phyloP scores from a whole-genome alignment of 2,888 invertebrate genomes.

The Apamea sordens region DNA sequence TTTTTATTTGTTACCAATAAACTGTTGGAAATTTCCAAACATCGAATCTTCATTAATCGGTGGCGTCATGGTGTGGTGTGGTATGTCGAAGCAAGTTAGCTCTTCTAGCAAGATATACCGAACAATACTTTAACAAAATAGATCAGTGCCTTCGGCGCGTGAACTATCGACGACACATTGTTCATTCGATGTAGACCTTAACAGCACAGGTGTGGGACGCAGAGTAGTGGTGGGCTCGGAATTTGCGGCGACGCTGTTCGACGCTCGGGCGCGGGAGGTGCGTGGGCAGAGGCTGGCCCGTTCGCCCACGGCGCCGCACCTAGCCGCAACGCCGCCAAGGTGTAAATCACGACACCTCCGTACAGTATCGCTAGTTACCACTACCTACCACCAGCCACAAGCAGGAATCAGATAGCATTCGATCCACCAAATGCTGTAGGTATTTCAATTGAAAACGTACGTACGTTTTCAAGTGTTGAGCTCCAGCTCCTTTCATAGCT shows the following conservation, averaged over 20 bases:
- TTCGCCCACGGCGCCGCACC: constrained; percentile 88
- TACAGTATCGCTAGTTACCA: constrained; percentile 66
- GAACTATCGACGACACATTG: constrained; percentile 35
- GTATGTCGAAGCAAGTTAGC: neutral
- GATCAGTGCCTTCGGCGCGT: neutral
- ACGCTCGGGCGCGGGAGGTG: constrained; percentile 80
- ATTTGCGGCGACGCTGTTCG: constrained; percentile 80
- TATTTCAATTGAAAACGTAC: constrained; percentile 12
- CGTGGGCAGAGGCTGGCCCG: constrained; percentile 76
- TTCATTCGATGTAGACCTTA: constrained; percentile 55
- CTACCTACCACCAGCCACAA: constrained; percentile 41
- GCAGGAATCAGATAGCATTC: constrained; percentile 30
- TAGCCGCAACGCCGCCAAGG: constrained; percentile 81
- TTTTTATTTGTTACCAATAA: neutral
- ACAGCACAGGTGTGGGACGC: constrained; percentile 73
- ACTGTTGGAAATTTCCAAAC: constrained; percentile 16
- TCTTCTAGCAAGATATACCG: neutral
- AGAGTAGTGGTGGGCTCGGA: constrained; percentile 81
- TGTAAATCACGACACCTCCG: constrained; percentile 79
- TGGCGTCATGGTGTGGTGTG: no score
- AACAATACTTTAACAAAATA: neutral
- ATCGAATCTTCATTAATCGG: neutral
- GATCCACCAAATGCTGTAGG: constrained; percentile 15
- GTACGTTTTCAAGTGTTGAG: neutral
- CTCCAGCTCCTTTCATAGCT: neutral